Base-by-base conservation (phyloP, 2,888 invertebrate genomes). In the Rapana venosa region DNA sequence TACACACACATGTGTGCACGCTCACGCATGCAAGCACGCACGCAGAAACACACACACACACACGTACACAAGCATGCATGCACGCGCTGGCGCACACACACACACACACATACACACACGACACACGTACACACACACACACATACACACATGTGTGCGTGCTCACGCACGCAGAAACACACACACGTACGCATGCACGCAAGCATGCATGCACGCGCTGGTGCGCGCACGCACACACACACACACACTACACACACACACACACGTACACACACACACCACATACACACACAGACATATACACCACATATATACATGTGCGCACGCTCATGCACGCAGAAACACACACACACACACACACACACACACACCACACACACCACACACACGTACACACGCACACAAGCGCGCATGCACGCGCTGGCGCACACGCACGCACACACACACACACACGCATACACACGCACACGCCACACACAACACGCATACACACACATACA, bases 321-420 rank as follows among this genome's bases (percentile, higher is more conserved):
- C 30, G 32, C 32, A 32, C 30, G 17, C 77, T 32, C 2, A 30
- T 20, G 32, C 70, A 70, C 70, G 22, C 70, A 70, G 15, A 70
- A 13, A 70, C 70, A 70, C 74, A 74, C 74, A 74, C 74, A 74
- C 22, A 74, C n/a, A 74, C n/a, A 74, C n/a, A 74, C 74, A n/a
- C n/a, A 74, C n/a, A 74, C n/a, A 74, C 74, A 74, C n/a, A 74
- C 74, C 26, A 11, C 17, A 17, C 32, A 5, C 5, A 32, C 30
- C n/a, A 74, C 26, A 74, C 74, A 74, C 26, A 74, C 74, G n/a
- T 8, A 74, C 70, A 74, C 4, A 74, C 74, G n/a, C 26, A 35
- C 74, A 77, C n/a, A 30, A n/a, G 15, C n/a, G n/a, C 74, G n/a
- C 30, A 30, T 15, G 13, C 30, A 30, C n/a, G 15, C 30, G n/a